Conservation (phyloP, 2,888 invertebrate genomes). For the Tenodera sinensis region DNA sequence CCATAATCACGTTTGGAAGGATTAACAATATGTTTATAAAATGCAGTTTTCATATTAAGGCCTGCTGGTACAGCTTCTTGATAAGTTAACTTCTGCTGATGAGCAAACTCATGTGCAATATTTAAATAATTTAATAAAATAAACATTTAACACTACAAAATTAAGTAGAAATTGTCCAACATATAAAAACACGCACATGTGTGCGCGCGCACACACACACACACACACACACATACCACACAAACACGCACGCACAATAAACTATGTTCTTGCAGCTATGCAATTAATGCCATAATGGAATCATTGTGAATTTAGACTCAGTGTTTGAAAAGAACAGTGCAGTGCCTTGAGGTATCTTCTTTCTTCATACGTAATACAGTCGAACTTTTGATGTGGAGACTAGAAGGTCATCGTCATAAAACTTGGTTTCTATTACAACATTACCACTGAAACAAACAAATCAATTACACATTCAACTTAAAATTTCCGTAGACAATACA, state of each 20-base stretch:
- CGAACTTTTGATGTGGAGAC: slow-evolving; percentile 94
- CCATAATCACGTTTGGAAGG: background rate
- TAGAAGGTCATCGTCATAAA: slow-evolving; percentile 90
- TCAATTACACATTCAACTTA: background rate
- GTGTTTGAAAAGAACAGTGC: background rate
- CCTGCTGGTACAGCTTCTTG: background rate
- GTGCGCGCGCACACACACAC: too few relatives aligned
- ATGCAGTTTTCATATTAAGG: background rate
- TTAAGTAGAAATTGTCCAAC: background rate
- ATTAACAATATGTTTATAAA: background rate
- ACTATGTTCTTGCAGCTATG: background rate
- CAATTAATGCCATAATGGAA: background rate
- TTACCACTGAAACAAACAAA: slow-evolving; percentile 73
- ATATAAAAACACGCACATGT: background rate
- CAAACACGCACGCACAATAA: too few relatives aligned
- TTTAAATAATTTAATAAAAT: background rate
- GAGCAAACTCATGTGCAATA: background rate
- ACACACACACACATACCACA: too few relatives aligned
- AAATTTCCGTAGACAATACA: too few relatives aligned
- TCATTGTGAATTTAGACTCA: background rate
- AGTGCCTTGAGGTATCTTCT: background rate
- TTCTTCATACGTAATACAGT: slow-evolving; percentile 82
- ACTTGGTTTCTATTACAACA: slow-evolving; percentile 93
- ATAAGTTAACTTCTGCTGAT: background rate
- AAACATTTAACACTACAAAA: background rate